Evolutionary conservation across 1,140 invertebrate genomes (phyloP).

Genomic region (Ips nitidus): DNA sequence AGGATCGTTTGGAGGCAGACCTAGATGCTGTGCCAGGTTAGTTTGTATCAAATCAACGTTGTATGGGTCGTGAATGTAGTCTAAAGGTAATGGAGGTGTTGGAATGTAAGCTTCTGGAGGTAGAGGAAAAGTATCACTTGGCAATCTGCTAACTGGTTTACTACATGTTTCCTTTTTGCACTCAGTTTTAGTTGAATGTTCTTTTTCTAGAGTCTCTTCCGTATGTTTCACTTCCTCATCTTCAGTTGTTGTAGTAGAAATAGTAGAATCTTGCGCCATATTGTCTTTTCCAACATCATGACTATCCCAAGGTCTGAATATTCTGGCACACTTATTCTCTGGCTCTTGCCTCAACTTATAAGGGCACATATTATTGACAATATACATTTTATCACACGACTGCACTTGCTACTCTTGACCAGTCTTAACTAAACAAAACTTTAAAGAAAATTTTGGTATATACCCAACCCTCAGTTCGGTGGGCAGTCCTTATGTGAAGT

Average conservation of each 20-base stretch:
- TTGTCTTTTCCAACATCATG: conserved; percentile 42
- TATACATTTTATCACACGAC: conserved; percentile 26
- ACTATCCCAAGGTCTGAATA: conserved; percentile 50
- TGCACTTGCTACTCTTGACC: conserved; percentile 41
- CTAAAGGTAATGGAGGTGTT: conserved; percentile 41
- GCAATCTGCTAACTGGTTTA: background rate
- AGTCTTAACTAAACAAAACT: conserved; percentile 45
- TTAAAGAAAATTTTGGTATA: conserved; percentile 45
- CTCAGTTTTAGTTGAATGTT: background rate
- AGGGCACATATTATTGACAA: conserved; percentile 29
- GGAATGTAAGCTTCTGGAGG: conserved; percentile 8
- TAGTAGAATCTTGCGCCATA: conserved; percentile 55
- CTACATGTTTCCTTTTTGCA: background rate
- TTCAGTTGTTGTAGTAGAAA: conserved; percentile 56
- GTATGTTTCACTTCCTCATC: conserved; percentile 15
- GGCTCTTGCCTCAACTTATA: conserved; percentile 23
- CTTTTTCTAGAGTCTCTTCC: background rate
- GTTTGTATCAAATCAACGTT: conserved; percentile 41
- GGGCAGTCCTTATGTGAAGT: conserved; percentile 46
- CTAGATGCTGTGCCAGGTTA: conserved; percentile 56
- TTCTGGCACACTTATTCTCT: conserved; percentile 38
- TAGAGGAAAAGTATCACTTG: background rate
- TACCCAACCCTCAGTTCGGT: conserved; percentile 40
- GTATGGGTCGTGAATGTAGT: conserved; percentile 49
- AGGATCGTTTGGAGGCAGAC: conserved; percentile 56